A percentile compares a stretch with the other conserved stretches of the same genome.
These are phyloP conservation scores for Eumacrocentrus americanus DNA, from an alignment of 2,888 invertebrate species.

Conservation along the genomic window DNA sequence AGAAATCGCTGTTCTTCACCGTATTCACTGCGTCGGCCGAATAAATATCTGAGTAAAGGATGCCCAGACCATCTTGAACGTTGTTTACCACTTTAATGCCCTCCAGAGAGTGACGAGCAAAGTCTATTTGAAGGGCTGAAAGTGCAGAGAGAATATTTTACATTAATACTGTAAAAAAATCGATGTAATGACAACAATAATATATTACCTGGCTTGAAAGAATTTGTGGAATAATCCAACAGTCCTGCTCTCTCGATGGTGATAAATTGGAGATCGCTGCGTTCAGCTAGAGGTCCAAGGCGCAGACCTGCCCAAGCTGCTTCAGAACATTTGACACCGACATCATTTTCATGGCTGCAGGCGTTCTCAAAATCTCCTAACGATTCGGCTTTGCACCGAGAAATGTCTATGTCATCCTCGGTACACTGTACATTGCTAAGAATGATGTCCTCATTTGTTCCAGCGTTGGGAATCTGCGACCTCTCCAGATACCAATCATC, in stretches of 20 bases:
- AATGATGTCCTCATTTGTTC: conserved; percentile 77
- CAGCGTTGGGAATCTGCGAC: conserved; percentile 80
- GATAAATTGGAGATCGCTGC: conserved; percentile 85
- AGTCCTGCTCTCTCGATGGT: conserved; percentile 92
- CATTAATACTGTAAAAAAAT: no score
- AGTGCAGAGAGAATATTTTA: no score
- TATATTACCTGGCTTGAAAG: conserved; percentile 72
- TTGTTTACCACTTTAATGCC: conserved; percentile 83
- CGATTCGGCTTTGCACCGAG: conserved; percentile 82
- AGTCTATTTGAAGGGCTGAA: conserved; percentile 83
- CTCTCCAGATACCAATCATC: conserved; percentile 87
- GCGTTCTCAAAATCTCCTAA: conserved; percentile 84
- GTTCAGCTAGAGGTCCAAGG: conserved; percentile 85
- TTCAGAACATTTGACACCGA: conserved; percentile 86
- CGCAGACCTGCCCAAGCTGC: conserved; percentile 94
- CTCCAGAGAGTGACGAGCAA: conserved; percentile 81
- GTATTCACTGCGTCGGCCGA: conserved; percentile 82
- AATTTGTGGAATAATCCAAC: conserved; percentile 87
- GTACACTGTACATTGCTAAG: conserved; percentile 90
- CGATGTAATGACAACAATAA: no score
- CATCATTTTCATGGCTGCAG: conserved; percentile 85
- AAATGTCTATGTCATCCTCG: conserved; percentile 88
- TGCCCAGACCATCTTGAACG: conserved; percentile 90
- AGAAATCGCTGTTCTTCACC: conserved; percentile 83
- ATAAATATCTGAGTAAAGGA: conserved; percentile 93